phyloP scores from a whole-genome alignment of 2,113 vertebrate species.

The Euleptes europaea region DNA sequence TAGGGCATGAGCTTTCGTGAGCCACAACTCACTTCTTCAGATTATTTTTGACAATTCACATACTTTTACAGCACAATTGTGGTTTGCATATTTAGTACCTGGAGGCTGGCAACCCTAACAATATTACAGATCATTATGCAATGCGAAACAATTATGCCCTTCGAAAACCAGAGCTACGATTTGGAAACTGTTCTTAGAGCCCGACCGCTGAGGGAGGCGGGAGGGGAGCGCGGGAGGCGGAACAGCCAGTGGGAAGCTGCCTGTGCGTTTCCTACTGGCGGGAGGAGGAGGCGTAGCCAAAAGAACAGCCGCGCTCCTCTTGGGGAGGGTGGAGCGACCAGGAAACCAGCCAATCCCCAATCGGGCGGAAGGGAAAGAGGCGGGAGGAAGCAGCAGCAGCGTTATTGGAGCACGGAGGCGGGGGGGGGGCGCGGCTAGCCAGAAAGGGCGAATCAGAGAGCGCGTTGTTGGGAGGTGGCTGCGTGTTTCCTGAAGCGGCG shows the following conservation, averaged over 20 bases:
- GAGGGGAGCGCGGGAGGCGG: too few relatives aligned
- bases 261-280: too few relatives aligned
- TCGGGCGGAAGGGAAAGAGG: neutral
- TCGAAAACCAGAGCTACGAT: too few relatives aligned
- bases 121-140: too few relatives aligned
- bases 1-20: too few relatives aligned
- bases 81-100: too few relatives aligned
- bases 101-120: too few relatives aligned
- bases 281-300: neutral
- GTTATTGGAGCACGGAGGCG: neutral
- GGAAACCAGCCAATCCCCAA: neutral
- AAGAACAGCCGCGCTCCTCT: neutral
- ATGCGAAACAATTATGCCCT: too few relatives aligned
- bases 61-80: too few relatives aligned
- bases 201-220: neutral
- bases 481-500: constrained; percentile 15
- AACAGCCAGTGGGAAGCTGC: neutral
- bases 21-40: too few relatives aligned
- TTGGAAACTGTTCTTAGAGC: too few relatives aligned
- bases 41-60: too few relatives aligned
- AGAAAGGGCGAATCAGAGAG: neutral
- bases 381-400: neutral
- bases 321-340: neutral
- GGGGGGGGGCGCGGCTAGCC: neutral
- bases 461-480: neutral